Evolutionary conservation across 2,113 vertebrate species (phyloP).

Genomic region (Panthera tigris): DNA sequence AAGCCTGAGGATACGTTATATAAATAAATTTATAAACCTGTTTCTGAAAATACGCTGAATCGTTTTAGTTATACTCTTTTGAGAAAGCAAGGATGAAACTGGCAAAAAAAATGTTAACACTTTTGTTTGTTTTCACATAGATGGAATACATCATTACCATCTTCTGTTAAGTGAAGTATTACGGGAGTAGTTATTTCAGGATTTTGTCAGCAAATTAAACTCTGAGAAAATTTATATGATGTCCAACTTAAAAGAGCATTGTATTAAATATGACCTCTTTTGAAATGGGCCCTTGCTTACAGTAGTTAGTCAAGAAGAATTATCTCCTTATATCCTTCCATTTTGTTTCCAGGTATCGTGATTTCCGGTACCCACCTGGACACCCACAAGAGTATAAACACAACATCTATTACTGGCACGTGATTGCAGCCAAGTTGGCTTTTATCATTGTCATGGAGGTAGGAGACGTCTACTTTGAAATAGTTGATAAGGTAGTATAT

Average conservation of each 20-base stretch:
- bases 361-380: conserved; percentile 93
- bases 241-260: neutral
- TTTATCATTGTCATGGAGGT: conserved; percentile 97
- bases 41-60: neutral
- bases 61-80: neutral
- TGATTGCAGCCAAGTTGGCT: conserved; percentile 94
- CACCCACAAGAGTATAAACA: conserved; percentile 90
- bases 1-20: neutral
- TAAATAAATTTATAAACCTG: neutral
- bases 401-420: conserved; percentile 95
- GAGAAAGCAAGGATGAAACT: conserved; percentile 9
- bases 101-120: neutral
- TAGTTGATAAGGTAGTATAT: neutral
- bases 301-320: conserved; percentile 57
- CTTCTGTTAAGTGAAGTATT: neutral
- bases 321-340: neutral
- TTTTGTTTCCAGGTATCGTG: conserved; percentile 89
- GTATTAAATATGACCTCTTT: neutral
- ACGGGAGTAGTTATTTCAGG: neutral
- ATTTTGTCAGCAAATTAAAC: conserved; percentile 38
- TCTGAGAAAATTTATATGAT: neutral
- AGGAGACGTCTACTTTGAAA: conserved; percentile 30
- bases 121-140: neutral
- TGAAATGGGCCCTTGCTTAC: conserved; percentile 52
- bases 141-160: neutral